Base-by-base conservation (phyloP, 2,113 vertebrate species). In the Maccullochella peelii region DNA sequence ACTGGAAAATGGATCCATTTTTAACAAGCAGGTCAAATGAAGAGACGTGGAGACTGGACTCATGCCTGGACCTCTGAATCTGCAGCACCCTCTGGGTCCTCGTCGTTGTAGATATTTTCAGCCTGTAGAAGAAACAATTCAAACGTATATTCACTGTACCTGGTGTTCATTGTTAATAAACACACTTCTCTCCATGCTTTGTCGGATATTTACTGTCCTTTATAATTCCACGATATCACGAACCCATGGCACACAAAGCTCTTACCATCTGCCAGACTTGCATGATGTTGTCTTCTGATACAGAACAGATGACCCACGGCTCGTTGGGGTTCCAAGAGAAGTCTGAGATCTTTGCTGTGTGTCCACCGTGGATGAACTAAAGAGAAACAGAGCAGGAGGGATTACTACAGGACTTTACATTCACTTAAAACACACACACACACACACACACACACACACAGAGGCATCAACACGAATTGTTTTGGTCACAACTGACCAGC, bases 221-320 rank as follows among this genome's bases (percentile, higher is more conserved):
- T 61, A 30, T 20, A 2, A 20, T 15, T 49, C 33, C 14, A 25
- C 16, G 2, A 44, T 14, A 27, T 65, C 15, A 67, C 38, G 1
- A 38, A n/a, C 2, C 27, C 15, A 21, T 36, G 9, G 49, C 5
- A 52, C 38, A 55, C 36, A 47, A 67, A 65, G 10, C 14, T 73
- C 88, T 88, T 82, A 94, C 98, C 98, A 99, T 99, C 77, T 99
- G 98, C 98, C 98, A 99, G 61, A 99, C 98, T 96, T 99, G 97
- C 98, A 99, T 99, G 95, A 99, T 99, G 94, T 99, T 99, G 85
- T 99, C 98, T 95, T 99, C 98, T 89, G 98, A 99, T 93, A 99
- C 98, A 87, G 98, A 99, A 93, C 98, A 99, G 94, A 99, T 99
- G 92, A 99, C 98, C 98, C 98, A 99, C 10, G 98, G 98, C 82